Evolutionary conservation across 2,888 invertebrate species (phyloP).

Genomic region (Sinopyrophorus schimmeli): DNA sequence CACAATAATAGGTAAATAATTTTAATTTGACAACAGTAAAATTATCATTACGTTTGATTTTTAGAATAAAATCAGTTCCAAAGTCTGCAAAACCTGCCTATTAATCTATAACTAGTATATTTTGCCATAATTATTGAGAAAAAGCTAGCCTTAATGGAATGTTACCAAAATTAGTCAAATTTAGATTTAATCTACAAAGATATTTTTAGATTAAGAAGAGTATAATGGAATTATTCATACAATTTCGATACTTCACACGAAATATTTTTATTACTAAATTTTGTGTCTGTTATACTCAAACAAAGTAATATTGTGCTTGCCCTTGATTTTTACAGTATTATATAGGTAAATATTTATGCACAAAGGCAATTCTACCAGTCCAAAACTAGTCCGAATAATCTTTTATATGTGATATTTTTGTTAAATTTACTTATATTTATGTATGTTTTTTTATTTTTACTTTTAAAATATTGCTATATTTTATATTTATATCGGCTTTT

Average conservation of each 20-base stretch:
- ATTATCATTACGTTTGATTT: conserved; percentile 33
- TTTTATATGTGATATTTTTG: conserved; percentile 26
- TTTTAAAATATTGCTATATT: conserved; percentile 9
- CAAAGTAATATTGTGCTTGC: too few species aligned
- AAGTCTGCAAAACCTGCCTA: conserved; percentile 48
- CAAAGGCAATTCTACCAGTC: conserved; percentile 23
- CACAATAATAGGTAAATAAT: conserved; percentile 48
- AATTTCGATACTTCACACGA: too few species aligned
- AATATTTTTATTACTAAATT: background rate
- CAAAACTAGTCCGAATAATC: conserved; percentile 23
- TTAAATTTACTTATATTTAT: conserved; percentile 19
- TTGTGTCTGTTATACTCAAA: too few species aligned
- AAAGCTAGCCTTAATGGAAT: conserved; percentile 10
- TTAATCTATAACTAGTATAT: conserved; percentile 27
- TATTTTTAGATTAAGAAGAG: conserved; percentile 4
- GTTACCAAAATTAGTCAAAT: conserved; percentile 8
- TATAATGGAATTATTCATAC: too few species aligned
- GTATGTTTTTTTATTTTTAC: conserved; percentile 9
- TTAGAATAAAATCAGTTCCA: conserved; percentile 44
- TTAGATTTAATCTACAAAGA: conserved; percentile 5
- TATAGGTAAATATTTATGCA: conserved; percentile 14
- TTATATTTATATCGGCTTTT: conserved; percentile 16
- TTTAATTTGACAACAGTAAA: background rate
- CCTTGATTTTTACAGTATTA: too few species aligned
- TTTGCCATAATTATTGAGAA: conserved; percentile 9